Percentiles rank a stretch among this genome's conserved stretches.
Conservation (phyloP, 1,140 invertebrate genomes). For the Delia radicum region DNA sequence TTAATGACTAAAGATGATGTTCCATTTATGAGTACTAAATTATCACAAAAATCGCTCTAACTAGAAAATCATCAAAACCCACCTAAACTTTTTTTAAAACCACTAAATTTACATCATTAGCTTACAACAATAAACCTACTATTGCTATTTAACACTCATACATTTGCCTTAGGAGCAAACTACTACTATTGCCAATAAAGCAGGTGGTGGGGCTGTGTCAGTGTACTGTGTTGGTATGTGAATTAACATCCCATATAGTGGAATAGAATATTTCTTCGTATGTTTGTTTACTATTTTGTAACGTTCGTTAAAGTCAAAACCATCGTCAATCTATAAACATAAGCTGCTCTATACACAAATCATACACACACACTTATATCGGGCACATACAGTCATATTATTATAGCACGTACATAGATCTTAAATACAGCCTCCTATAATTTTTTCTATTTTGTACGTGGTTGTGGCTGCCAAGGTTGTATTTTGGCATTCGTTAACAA, state of each 20-base stretch:
- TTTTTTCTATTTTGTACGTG: neutral
- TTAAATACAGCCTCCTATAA: neutral
- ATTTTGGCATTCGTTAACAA: constrained; percentile 3
- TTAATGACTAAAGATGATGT: too few species aligned
- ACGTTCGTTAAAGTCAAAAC: neutral
- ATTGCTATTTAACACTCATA: too few species aligned
- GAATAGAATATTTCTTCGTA: neutral
- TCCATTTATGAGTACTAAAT: too few species aligned
- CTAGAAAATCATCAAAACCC: too few species aligned
- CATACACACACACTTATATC: neutral
- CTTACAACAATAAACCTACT: too few species aligned
- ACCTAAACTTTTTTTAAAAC: too few species aligned
- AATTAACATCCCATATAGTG: neutral
- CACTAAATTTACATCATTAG: too few species aligned
- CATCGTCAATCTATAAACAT: neutral
- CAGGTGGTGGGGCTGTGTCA: too few species aligned
- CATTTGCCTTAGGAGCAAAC: too few species aligned
- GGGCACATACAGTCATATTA: neutral
- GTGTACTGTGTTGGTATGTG: too few species aligned
- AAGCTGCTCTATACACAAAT: neutral
- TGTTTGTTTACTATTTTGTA: neutral
- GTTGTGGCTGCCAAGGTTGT: constrained; percentile 11
- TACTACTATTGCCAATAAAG: too few species aligned
- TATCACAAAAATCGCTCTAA: too few species aligned
- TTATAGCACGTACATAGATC: neutral